Base-by-base conservation (phyloP, 2,797 vertebrate species). In the Botia almorhae region DNA sequence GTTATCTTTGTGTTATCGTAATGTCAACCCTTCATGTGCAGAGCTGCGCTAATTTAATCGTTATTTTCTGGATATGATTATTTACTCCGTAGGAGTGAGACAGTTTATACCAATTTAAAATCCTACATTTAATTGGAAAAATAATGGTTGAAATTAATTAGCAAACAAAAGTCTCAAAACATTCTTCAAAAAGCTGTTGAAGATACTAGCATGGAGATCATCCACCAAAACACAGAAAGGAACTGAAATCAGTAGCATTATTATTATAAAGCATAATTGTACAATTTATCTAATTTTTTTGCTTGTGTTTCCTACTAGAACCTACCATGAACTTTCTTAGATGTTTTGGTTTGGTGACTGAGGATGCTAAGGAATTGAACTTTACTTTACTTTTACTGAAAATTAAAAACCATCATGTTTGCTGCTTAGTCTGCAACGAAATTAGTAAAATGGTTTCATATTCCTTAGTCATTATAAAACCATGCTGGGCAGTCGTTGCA, bases 1-100 rank as follows among this genome's bases (percentile, higher is more conserved):
- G 84, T 83, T 86, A 85, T 87, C 85, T 80, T 51, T 29, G 72
- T 72, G 85, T 81, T 89, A 84, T 76, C 78, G 29, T 89, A 88
- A 87, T 84, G 71, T 86, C 83, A 82, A 61, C 67, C 87, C 79
- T 88, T 75, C 56, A 14, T 64, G 16, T 26, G 69, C 56, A 77
- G 12, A 81, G 23, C 29, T 80, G 51, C 55, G 71, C 81, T 73
- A 87, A 85, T 88, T 89, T 82, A 81, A 89, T 87, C 74, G 67
- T 61, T 76, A 65, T 87, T 87, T 23, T 53, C 86, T 78, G 87
- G 77, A 72, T 87, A 84, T 78, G 82, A 85, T 84, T 68, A 82
- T 87, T 86, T 87, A 76, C 48, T 75, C 58, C 63, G 85, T 68
- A 73, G 26, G 76, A 69, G 39, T 36, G 68, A 83, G 83, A 82